These are phyloP conservation scores for Urosaurus nigricauda DNA, from an alignment of 2,797 vertebrate species.

Conservation along the genomic window DNA sequence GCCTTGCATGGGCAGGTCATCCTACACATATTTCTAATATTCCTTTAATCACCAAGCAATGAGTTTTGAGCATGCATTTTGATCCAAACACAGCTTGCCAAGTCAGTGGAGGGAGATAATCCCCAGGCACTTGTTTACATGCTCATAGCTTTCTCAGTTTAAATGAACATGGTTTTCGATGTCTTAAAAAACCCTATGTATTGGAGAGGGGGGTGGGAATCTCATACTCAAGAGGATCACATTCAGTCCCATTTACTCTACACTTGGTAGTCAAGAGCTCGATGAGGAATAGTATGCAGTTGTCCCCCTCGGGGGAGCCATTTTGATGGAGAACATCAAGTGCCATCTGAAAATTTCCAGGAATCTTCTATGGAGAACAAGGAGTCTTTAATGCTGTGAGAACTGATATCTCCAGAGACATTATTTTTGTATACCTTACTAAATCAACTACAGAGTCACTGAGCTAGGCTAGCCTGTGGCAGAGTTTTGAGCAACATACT, in stretches of 20 bases:
- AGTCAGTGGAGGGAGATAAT: not conserved
- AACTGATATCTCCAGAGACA: not conserved
- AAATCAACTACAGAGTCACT: constrained; percentile 10
- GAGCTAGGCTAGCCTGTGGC: constrained; percentile 13
- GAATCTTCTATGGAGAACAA: not conserved
- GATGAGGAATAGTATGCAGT: not conserved
- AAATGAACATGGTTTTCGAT: not conserved
- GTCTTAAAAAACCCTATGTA: not conserved
- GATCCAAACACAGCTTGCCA: not conserved
- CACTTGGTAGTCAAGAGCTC: not conserved
- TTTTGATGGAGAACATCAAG: not conserved
- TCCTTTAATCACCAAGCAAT: not conserved
- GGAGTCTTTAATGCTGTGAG: not conserved
- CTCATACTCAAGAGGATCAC: not conserved
- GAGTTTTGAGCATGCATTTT: not conserved
- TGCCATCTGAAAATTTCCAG: not conserved
- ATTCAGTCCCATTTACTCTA: too few species aligned
- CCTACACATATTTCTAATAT: not conserved
- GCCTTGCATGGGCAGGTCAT: not conserved
- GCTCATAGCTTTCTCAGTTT: not conserved
- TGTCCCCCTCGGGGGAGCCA: not conserved
- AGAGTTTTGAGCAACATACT: constrained; percentile 20
- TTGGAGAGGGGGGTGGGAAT: not conserved
- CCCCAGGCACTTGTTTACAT: not conserved
- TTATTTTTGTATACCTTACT: not conserved